A percentile compares a stretch with the other conserved stretches of the same genome.
Conservation (phyloP, 2,113 vertebrate species). For the Pomatostomus ruficeps region DNA sequence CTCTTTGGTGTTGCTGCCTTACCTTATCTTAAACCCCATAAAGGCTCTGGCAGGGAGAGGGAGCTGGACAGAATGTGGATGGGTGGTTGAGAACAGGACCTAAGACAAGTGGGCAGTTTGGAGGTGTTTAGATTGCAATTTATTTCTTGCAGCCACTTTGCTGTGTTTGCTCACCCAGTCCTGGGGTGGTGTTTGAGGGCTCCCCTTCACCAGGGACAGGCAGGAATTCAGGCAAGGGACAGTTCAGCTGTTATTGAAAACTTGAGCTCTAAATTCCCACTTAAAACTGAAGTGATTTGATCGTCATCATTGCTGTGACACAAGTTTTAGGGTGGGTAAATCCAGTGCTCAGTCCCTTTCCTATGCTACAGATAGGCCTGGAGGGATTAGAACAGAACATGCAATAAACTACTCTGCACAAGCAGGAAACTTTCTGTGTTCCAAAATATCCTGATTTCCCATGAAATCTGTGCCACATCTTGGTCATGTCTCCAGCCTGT, state of each 20-base stretch:
- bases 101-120: background rate
- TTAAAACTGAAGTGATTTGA: background rate
- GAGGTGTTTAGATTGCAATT: background rate
- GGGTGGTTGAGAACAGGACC: background rate
- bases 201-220: background rate
- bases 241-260: background rate
- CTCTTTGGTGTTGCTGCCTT: rapidly evolving
- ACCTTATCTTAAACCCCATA: background rate
- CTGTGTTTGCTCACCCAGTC: background rate
- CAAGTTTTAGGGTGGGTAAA: background rate
- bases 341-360: background rate
- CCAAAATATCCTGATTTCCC: background rate
- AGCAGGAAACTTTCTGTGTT: background rate
- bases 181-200: background rate
- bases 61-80: rapidly evolving
- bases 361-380: background rate
- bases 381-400: background rate
- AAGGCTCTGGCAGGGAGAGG: background rate
- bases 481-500: background rate
- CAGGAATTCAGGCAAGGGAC: background rate
- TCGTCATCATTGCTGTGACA: background rate
- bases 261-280: background rate
- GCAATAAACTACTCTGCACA: background rate
- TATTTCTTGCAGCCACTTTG: background rate
- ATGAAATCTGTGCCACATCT: rapidly evolving